Evolutionary conservation across 2,797 vertebrate species (phyloP).

Genomic region (Enoplosus armatus): DNA sequence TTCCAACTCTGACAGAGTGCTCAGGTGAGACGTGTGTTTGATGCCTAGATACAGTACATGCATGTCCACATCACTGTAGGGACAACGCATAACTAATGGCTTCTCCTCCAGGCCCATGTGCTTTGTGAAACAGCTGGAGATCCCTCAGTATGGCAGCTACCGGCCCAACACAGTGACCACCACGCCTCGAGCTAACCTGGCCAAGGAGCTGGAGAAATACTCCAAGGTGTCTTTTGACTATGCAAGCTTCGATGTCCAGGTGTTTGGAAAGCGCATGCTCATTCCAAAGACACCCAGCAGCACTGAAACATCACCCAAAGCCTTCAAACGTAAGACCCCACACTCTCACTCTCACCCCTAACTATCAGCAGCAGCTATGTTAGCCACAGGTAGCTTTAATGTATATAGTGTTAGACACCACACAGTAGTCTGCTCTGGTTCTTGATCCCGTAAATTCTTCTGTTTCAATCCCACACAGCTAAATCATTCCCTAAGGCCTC

Average conservation of each 20-base stretch:
- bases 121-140: slow-evolving; percentile 99
- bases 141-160: slow-evolving; percentile 96
- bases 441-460: not conserved
- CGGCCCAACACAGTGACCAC: slow-evolving; percentile 92
- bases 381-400: slow-evolving; percentile 2
- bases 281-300: slow-evolving; percentile 96
- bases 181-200: slow-evolving; percentile 96
- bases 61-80: not conserved
- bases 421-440: not conserved
- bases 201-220: slow-evolving; percentile 99
- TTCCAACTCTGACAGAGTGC: slow-evolving; percentile 94
- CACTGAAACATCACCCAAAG: slow-evolving; percentile 96
- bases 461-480: slow-evolving; percentile 62
- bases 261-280: slow-evolving; percentile 99
- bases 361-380: not conserved
- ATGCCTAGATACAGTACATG: not conserved
- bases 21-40: slow-evolving; percentile 86
- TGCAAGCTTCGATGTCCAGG: slow-evolving; percentile 99
- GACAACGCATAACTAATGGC: not conserved
- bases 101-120: slow-evolving; percentile 93
- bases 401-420: not conserved
- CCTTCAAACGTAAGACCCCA: slow-evolving; percentile 95
- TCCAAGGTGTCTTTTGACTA: slow-evolving; percentile 99
- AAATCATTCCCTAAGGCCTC: slow-evolving; percentile 90
- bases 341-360: too few relatives aligned